Evolutionary conservation across 2,113 vertebrate genomes (phyloP).

Genomic region (Melanerpes aurifrons): DNA sequence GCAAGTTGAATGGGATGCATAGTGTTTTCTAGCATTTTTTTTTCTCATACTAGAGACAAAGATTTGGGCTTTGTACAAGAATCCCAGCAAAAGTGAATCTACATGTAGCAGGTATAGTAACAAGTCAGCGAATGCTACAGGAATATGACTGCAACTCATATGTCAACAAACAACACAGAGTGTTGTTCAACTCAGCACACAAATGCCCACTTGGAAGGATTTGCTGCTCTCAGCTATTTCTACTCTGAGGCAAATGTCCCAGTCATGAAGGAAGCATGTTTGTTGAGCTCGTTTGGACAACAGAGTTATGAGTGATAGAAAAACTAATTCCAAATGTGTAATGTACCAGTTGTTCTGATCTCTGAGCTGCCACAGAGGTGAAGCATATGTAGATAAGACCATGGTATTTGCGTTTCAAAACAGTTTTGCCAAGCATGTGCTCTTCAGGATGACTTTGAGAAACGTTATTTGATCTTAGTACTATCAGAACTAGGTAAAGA

Average conservation of each 20-base stretch:
- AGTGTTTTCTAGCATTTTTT: neutral
- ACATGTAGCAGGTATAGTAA: neutral
- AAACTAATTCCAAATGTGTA: neutral
- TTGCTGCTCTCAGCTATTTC: neutral
- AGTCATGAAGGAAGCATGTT: neutral
- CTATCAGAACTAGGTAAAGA: neutral
- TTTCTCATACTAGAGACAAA: neutral
- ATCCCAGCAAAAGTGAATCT: neutral
- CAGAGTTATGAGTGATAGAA: neutral
- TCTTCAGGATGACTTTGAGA: constrained; percentile 7
- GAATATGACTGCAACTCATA: neutral
- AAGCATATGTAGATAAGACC: neutral
- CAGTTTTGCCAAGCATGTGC: neutral
- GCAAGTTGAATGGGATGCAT: neutral
- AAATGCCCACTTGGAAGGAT: neutral
- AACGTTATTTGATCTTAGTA: neutral
- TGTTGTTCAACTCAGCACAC: neutral
- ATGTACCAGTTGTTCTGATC: neutral
- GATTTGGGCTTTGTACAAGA: neutral
- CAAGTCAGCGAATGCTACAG: neutral
- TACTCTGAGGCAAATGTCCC: neutral
- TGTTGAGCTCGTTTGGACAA: neutral
- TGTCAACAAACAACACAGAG: neutral
- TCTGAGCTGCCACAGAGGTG: neutral
- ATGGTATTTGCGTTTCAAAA: neutral